phyloP scores from a whole-genome alignment of 2,888 invertebrate species.

The Polyploca ridens region DNA sequence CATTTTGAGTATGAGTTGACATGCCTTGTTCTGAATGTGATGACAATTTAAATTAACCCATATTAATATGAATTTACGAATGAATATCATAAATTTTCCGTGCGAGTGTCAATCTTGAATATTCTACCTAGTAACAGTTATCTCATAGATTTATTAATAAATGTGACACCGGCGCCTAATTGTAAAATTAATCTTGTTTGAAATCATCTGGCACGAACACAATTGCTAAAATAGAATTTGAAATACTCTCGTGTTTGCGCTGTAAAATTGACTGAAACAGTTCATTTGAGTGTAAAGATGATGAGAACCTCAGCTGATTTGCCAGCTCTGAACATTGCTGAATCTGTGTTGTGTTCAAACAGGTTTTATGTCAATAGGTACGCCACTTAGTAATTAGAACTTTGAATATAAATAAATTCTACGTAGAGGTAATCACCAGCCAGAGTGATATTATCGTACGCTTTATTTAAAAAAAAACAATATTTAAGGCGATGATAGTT shows the following conservation, averaged over 20 bases:
- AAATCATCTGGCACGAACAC: neutral
- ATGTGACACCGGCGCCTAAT: neutral
- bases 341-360: neutral
- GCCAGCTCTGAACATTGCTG: neutral
- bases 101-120: neutral
- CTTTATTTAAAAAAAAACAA: too few species aligned
- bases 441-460: too few species aligned
- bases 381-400: too few species aligned
- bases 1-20: neutral
- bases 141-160: neutral
- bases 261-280: neutral
- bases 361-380: neutral
- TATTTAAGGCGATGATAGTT: too few species aligned
- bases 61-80: too few species aligned
- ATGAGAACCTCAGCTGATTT: neutral
- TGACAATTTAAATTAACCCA: neutral
- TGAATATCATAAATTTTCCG: neutral
- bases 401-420: too few species aligned
- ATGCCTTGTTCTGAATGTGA: neutral
- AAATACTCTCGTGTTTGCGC: neutral
- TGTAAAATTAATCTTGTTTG: constrained; percentile 2
- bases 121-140: neutral
- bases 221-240: neutral
- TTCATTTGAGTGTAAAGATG: constrained; percentile 1
- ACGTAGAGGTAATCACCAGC: too few species aligned